Evolutionary conservation across 2,113 vertebrate species (phyloP).

Genomic region (Cephalopholis sonnerati): DNA sequence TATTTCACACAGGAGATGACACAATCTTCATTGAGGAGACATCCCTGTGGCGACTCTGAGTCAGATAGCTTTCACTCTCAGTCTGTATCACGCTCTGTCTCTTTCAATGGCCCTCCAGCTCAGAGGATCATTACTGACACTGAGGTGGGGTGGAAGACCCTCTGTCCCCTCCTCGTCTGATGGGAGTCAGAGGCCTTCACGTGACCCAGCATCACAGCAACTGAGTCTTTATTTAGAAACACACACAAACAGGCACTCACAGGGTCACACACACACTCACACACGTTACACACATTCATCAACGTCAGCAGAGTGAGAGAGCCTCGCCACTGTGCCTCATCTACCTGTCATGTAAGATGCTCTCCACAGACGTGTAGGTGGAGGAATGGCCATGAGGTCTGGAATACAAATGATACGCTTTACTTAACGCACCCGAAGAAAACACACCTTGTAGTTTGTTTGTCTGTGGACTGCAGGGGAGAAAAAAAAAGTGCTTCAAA

Average conservation of each 20-base stretch:
- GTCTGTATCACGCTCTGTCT: not conserved
- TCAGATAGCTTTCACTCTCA: constrained; percentile 34
- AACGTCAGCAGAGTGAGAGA: constrained; percentile 4
- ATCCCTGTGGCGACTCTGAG: constrained; percentile 10
- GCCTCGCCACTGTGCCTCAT: not conserved
- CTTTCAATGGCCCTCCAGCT: constrained; percentile 14
- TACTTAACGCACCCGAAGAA: not conserved
- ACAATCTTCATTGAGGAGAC: constrained; percentile 29
- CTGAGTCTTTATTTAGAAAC: not conserved
- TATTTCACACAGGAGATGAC: constrained; percentile 19
- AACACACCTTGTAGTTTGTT: not conserved
- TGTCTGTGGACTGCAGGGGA: not conserved
- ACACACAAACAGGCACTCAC: not conserved
- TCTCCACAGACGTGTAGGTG: constrained; percentile 4
- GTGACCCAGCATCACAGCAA: not conserved
- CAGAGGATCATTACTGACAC: constrained; percentile 37
- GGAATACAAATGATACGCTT: constrained; percentile 31
- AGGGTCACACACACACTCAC: not conserved
- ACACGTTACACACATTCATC: constrained; percentile 42
- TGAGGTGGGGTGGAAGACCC: not conserved
- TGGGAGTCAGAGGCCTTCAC: not conserved
- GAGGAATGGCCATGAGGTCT: constrained; percentile 15
- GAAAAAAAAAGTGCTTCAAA: not conserved
- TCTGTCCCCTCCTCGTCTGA: not conserved
- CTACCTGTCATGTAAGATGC: constrained; percentile 18